A percentile compares a stretch with the other conserved stretches of the same genome.
phyloP scores from a whole-genome alignment of 2,797 vertebrate genomes.

The Neoniphon sammara region DNA sequence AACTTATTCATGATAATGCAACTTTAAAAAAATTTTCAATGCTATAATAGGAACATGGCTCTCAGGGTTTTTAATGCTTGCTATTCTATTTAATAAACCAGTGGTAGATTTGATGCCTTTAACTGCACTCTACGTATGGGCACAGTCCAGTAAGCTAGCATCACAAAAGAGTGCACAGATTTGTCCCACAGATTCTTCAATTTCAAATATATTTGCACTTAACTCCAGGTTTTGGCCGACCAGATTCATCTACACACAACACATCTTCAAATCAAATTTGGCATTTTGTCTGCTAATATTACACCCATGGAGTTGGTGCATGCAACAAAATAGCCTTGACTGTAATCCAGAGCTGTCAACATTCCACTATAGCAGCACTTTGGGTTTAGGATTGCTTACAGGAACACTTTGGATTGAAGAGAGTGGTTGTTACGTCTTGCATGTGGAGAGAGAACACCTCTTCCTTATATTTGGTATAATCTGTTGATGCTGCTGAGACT shows the following conservation, averaged over 20 bases:
- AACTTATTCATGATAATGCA: slow-evolving; percentile 29
- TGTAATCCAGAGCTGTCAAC: slow-evolving; percentile 75
- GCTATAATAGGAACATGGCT: slow-evolving; percentile 26
- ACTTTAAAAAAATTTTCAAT: slow-evolving; percentile 24
- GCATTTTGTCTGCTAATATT: slow-evolving; percentile 68
- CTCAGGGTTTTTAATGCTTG: slow-evolving; percentile 49
- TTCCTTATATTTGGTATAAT: slow-evolving; percentile 81
- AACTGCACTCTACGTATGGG: slow-evolving; percentile 46
- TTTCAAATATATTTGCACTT: slow-evolving; percentile 64
- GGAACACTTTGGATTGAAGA: slow-evolving; percentile 71
- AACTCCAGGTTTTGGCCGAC: slow-evolving; percentile 50
- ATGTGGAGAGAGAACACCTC: slow-evolving; percentile 58
- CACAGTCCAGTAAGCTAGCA: slow-evolving; percentile 59
- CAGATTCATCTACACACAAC: slow-evolving; percentile 68
- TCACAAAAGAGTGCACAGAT: slow-evolving; percentile 61
- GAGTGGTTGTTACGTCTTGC: slow-evolving; percentile 54
- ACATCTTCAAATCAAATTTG: slow-evolving; percentile 69
- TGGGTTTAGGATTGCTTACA: slow-evolving; percentile 69
- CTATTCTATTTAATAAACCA: slow-evolving; percentile 42
- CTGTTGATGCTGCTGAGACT: slow-evolving; percentile 73
- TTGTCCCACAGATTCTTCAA: slow-evolving; percentile 63
- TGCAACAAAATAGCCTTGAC: slow-evolving; percentile 56
- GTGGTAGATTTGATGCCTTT: slow-evolving; percentile 38
- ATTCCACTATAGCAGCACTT: slow-evolving; percentile 72
- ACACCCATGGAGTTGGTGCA: slow-evolving; percentile 57